Base-by-base conservation (phyloP, 2,888 invertebrate species). In the Trichogramma dendrolimi region DNA sequence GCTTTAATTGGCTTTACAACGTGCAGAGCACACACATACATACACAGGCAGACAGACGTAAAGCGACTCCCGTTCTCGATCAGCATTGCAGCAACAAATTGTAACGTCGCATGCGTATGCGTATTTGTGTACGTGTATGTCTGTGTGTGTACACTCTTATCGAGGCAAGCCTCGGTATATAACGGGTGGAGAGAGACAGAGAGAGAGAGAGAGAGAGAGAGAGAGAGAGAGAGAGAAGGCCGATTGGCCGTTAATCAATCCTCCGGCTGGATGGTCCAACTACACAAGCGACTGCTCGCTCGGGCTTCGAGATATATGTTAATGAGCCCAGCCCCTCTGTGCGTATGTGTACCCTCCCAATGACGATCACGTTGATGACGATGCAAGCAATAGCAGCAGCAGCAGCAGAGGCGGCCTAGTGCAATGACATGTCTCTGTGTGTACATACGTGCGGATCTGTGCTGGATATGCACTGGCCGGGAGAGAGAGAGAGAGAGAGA, bases 181-280 rank as follows among this genome's bases (percentile, higher is more conserved):
- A 46, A 46, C 10, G 10, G 46, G 46, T 1, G n/a, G 46, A 11
- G 10, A 10, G 46, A n/a, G n/a, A n/a, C n/a, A n/a, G n/a, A n/a
- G n/a, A n/a, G n/a, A n/a, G n/a, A n/a, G n/a, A n/a, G n/a, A n/a
- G 47, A 46, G 46, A 4, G 46, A 46, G 6, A 46, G 47, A 47
- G 47, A 47, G 54, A 6, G 44, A 44, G 58, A 44, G 40, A 8
- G 47, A 7, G 47, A 43, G 58, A 8, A 38, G 14, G 40, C 49
- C 52, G 58, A 52, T 62, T 58, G 58, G 58, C 62, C 51, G 62
- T 55, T 46, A 27, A 62, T 58, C 62, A 27, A 27, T 27, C 27
- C 27, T 27, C 27, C 27, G 27, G 27, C 27, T 27, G 27, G 27
- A 27, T 27, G 27, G 27, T 27, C 27, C 27, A 27, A 27, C 27